These are phyloP conservation scores for Trichacis sp. DNA, from an alignment of 2,888 invertebrate species.

Conservation along the genomic window DNA sequence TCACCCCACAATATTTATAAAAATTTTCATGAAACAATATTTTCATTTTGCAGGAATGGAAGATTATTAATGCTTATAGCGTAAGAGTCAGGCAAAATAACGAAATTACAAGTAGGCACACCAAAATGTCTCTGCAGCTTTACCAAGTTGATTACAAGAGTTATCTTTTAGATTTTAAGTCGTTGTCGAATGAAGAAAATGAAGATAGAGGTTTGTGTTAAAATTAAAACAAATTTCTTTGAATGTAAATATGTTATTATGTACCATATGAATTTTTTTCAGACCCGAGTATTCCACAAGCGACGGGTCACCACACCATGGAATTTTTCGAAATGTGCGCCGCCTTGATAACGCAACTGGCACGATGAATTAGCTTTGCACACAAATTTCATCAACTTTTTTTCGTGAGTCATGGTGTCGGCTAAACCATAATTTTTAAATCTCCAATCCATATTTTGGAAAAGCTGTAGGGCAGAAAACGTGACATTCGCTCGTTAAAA, in stretches of 20 bases:
- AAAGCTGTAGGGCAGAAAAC: background rate
- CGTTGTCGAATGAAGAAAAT: constrained; percentile 83
- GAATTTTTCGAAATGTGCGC: constrained; percentile 99
- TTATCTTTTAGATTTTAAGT: constrained; percentile 97
- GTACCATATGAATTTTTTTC: constrained; percentile 6
- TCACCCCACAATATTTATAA: background rate
- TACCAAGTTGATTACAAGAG: constrained; percentile 99
- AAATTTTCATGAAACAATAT: no score
- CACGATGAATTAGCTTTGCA: constrained; percentile 79
- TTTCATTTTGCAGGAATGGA: constrained; percentile 84
- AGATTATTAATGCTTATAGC: constrained; percentile 96
- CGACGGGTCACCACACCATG: constrained; percentile 92
- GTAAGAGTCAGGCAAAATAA: constrained; percentile 94
- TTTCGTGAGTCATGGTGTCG: background rate
- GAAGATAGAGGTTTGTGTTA: constrained; percentile 59
- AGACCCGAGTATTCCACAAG: constrained; percentile 60
- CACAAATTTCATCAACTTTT: background rate
- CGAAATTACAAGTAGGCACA: constrained; percentile 82
- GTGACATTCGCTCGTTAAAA: no score
- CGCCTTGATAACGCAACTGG: constrained; percentile 96
- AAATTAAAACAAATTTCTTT: no score
- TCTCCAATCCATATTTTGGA: background rate
- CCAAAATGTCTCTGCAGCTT: constrained; percentile 98
- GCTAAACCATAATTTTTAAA: background rate
- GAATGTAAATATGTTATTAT: no score